Conservation (phyloP, 2,113 vertebrate species). For the Colinus virginianus region DNA sequence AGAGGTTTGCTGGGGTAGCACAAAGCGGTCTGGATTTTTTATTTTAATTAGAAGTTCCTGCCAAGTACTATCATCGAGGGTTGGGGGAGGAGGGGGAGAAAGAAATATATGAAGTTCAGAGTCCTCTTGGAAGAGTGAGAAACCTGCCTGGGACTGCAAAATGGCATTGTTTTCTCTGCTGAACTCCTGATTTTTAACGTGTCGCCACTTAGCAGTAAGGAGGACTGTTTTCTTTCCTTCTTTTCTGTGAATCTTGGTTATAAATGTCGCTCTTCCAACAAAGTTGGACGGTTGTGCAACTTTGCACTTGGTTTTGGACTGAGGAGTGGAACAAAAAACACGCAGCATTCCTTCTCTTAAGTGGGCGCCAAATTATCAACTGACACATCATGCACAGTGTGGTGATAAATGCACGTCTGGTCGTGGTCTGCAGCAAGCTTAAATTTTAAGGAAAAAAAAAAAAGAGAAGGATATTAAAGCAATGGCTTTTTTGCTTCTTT, state of each 20-base stretch:
- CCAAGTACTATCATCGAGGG: constrained; percentile 58
- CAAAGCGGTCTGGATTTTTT: constrained; percentile 57
- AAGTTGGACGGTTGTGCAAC: constrained; percentile 63
- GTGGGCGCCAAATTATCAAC: constrained; percentile 36
- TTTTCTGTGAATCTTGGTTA: constrained; percentile 6
- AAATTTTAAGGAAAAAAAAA: not conserved
- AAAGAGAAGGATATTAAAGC: not conserved
- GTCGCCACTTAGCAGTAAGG: constrained; percentile 28
- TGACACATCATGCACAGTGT: constrained; percentile 29
- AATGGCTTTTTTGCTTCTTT: not conserved
- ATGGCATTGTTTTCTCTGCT: not conserved
- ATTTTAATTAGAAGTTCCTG: constrained; percentile 65
- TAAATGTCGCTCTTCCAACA: constrained; percentile 4
- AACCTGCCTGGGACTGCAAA: constrained; percentile 3
- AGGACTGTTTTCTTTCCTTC: not conserved
- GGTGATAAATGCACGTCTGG: constrained; percentile 32
- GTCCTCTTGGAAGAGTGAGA: constrained; percentile 38
- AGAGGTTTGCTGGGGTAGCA: constrained; percentile 57
- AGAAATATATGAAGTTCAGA: constrained; percentile 31
- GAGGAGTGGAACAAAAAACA: constrained; percentile 56
- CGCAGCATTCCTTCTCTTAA: constrained; percentile 70
- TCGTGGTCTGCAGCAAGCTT: not conserved
- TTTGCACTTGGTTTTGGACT: constrained; percentile 50
- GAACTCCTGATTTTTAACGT: constrained; percentile 12
- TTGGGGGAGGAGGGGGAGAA: not conserved